Evolutionary conservation across 2,797 vertebrate genomes (phyloP).

Genomic region (Alca torda): DNA sequence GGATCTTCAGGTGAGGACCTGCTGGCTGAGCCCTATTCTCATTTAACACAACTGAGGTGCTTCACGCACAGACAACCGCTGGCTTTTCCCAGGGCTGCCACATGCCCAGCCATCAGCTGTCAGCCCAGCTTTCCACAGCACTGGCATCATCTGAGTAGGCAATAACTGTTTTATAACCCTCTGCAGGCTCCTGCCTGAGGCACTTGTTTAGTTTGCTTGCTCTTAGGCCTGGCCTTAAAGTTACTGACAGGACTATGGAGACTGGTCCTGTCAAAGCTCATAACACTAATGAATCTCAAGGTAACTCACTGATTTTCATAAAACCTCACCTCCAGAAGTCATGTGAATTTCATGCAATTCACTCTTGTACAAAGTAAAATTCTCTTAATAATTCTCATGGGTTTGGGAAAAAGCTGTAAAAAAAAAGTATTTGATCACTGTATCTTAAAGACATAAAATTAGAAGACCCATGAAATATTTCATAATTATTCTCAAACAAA

Average conservation of each 20-base stretch:
- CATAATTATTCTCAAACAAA: not conserved
- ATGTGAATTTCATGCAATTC: not conserved
- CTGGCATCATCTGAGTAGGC: not conserved
- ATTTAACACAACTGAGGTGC: not conserved
- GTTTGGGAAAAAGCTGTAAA: not conserved
- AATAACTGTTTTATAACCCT: not conserved
- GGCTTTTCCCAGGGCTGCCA: not conserved
- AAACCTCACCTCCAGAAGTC: not conserved
- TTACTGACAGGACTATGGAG: not conserved
- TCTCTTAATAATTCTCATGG: not conserved
- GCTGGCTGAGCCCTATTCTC: not conserved
- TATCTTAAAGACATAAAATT: not conserved
- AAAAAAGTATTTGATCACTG: not conserved
- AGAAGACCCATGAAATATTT: not conserved
- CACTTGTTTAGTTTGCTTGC: not conserved
- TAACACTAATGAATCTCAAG: not conserved
- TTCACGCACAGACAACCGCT: not conserved
- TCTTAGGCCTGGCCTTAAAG: not conserved
- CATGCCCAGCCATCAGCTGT: not conserved
- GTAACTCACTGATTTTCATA: not conserved
- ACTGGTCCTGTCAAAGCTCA: not conserved
- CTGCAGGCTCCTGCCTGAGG: not conserved
- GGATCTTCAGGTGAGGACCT: not conserved
- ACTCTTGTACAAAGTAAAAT: not conserved
- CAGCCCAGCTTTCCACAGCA: not conserved